A percentile compares a stretch with the other conserved stretches of the same genome.
Conservation (phyloP, 2,888 invertebrate species). For the Dilophus febrilis region DNA sequence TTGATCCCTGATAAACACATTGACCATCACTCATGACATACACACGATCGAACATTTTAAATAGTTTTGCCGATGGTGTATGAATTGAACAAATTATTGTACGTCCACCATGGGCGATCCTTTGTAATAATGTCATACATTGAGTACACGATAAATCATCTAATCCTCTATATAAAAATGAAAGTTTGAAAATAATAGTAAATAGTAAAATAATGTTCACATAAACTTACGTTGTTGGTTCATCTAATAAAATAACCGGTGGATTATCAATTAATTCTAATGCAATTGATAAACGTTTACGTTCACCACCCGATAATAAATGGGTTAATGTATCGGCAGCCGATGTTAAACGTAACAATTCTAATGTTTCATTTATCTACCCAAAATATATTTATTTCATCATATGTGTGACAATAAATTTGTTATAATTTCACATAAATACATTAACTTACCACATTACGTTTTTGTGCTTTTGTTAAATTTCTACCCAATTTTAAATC, state of each 20-base stretch:
- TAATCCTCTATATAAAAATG: slow-evolving; percentile 47
- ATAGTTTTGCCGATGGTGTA: slow-evolving; percentile 87
- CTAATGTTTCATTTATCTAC: slow-evolving; percentile 75
- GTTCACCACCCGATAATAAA: slow-evolving; percentile 77
- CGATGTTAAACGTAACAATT: slow-evolving; percentile 55
- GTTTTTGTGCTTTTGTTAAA: slow-evolving; percentile 43
- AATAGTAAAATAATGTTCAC: slow-evolving; percentile 1
- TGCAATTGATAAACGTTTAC: slow-evolving; percentile 83
- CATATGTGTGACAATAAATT: too few relatives aligned
- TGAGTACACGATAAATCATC: slow-evolving; percentile 84
- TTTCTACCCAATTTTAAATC: slow-evolving; percentile 68
- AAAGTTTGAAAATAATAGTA: slow-evolving; percentile 1
- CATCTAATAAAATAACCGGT: slow-evolving; percentile 86
- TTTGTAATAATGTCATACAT: slow-evolving; percentile 69
- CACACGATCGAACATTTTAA: slow-evolving; percentile 80
- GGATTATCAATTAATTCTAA: slow-evolving; percentile 84
- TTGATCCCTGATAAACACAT: slow-evolving; percentile 76
- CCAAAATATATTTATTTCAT: slow-evolving; percentile 14
- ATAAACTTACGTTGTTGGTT: slow-evolving; percentile 75
- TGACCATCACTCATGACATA: slow-evolving; percentile 79
- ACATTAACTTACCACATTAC: slow-evolving; percentile 43
- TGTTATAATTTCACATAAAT: not conserved
- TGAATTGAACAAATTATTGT: slow-evolving; percentile 90
- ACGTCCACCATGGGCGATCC: slow-evolving; percentile 68
- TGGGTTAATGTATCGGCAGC: slow-evolving; percentile 56